phyloP scores from a whole-genome alignment of 2,113 vertebrate genomes.

The Chaetops frenatus region DNA sequence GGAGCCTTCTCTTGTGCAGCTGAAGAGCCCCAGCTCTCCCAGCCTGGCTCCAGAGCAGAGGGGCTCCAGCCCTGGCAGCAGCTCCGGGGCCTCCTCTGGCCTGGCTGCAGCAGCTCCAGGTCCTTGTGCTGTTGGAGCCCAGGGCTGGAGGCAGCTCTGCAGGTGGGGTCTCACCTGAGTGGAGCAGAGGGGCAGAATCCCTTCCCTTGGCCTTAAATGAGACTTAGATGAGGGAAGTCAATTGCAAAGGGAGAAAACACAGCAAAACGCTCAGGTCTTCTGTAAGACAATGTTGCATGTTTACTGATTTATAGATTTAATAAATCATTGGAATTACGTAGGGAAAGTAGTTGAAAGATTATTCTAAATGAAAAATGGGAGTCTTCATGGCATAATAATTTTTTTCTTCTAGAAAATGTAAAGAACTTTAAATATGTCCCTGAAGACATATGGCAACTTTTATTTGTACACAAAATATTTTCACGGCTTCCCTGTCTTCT shows the following conservation, averaged over 20 bases:
- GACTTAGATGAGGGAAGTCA: not conserved
- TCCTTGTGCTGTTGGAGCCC: not conserved
- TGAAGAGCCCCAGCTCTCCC: not conserved
- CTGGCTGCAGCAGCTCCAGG: not conserved
- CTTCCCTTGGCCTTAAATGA: not conserved
- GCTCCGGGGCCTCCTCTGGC: not conserved
- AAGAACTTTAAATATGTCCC: not conserved
- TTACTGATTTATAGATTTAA: not conserved
- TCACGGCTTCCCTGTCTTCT: not conserved
- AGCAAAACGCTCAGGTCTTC: rapidly evolving
- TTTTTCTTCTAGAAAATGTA: not conserved
- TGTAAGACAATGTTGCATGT: rapidly evolving
- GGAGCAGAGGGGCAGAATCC: not conserved
- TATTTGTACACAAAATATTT: not conserved
- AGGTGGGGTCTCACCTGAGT: not conserved
- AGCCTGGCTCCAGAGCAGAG: not conserved
- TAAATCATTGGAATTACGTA: not conserved
- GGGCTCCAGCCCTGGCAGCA: not conserved
- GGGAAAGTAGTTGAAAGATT: not conserved
- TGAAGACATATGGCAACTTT: rapidly evolving
- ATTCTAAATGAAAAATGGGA: not conserved
- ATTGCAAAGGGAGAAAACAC: not conserved
- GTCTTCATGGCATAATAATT: not conserved
- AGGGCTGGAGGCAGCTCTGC: not conserved
- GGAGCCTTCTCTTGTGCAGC: not conserved